These are phyloP conservation scores for Cepphus grylle DNA, from an alignment of 2,113 vertebrate species.

Conservation along the genomic window DNA sequence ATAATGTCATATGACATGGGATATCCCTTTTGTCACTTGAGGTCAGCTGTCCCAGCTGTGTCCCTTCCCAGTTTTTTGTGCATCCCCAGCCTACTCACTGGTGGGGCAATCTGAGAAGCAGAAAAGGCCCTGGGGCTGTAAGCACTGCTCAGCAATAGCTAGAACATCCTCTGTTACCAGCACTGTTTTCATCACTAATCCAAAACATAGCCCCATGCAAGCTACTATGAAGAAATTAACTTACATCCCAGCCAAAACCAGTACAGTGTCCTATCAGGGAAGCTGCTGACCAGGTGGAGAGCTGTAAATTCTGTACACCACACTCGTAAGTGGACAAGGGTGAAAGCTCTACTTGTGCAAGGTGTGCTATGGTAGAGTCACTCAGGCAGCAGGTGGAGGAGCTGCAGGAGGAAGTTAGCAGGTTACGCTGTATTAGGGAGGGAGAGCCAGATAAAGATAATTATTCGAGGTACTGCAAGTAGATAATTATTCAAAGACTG, in stretches of 20 bases:
- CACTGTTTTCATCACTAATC: neutral
- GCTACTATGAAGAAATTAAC: neutral
- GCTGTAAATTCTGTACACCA: neutral
- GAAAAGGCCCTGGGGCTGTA: neutral
- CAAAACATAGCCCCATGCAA: neutral
- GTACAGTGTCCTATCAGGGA: neutral
- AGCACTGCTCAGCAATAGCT: neutral
- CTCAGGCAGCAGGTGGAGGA: neutral
- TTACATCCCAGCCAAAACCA: neutral
- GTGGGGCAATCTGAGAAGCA: neutral
- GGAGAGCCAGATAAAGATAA: neutral
- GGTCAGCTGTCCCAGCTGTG: neutral
- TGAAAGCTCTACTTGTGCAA: neutral
- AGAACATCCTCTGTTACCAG: neutral
- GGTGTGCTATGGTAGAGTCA: neutral
- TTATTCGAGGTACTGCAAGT: neutral
- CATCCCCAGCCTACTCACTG: neutral
- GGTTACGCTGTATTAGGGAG: neutral
- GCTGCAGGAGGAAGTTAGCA: neutral
- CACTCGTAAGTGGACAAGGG: neutral
- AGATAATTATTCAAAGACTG: neutral
- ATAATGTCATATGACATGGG: neutral
- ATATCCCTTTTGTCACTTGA: fast-evolving
- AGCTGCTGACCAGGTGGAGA: neutral
- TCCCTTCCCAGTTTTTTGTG: neutral